Base-by-base conservation (phyloP, 2,113 vertebrate species). In the Centropus unirufus region DNA sequence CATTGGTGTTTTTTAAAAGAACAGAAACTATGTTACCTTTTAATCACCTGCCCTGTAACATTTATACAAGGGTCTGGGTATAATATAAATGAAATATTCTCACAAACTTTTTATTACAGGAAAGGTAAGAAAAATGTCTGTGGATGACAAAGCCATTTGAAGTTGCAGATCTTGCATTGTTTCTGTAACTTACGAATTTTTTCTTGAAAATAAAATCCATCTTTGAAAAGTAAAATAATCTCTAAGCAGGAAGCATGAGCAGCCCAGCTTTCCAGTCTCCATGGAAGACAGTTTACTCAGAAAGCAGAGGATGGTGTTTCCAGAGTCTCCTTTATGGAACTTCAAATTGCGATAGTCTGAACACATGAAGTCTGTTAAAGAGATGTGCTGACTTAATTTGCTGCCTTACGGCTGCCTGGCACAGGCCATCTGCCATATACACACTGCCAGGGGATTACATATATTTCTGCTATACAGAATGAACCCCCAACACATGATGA, bases 251-350 rank as follows among this genome's bases (percentile, higher is more conserved):
- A 97, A 84, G 22, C 1, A 7, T 61, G 49, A 52, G 57, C 5
- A 6, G 63, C 62, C 14, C 0, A 0, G 27, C 16, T 32, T 14
- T 39, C 24, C 61, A n/a, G 15, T 2, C 64, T 77, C 57, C 0
- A 0, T 3, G 47, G 64, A 62, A 13, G n/a, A 77, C 16, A 69
- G 58, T 14, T 76, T 47, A 44, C 47, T n/a, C 52, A 54, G 64
- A 83, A 81, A 86, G 76, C 76, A 87, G 57, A 63, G 61, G 29
- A 23, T 49, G 54, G 4, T 46, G 49, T 72, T 66, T 34, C 51
- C 61, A 63, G 55, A 58, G 59, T 20, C 92, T 92, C 34, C 34
- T 77, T 83, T 32, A 47, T 0, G 0, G 66, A 74, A 34, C 17
- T 83, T 52, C 27, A 51, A 39, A 21, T 9, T 27, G 51, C 7